Percentiles rank a stretch among this genome's conserved stretches.
phyloP scores from a whole-genome alignment of 2,888 invertebrate genomes.

The Tetheella fluctuosa region DNA sequence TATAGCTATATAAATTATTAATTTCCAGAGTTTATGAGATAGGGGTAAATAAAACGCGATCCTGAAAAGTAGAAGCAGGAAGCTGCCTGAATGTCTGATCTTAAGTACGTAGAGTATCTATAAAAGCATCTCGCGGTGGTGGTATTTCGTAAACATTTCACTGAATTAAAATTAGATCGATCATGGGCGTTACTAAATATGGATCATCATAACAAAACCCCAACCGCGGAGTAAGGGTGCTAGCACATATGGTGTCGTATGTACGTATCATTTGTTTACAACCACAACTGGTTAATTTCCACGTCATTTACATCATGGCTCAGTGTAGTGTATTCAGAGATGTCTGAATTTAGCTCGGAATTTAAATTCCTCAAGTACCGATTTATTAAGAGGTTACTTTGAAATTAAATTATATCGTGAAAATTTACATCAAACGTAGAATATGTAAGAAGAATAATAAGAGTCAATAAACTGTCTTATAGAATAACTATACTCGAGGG shows the following conservation, averaged over 20 bases:
- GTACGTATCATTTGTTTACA: background rate
- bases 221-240: background rate
- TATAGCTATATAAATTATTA: too few species aligned
- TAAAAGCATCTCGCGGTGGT: conserved; percentile 5
- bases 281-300: background rate
- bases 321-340: too few species aligned
- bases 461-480: too few species aligned
- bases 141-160: background rate
- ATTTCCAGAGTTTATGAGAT: too few species aligned
- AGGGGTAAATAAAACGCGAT: too few species aligned
- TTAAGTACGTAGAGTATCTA: background rate
- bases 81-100: background rate
- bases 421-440: too few species aligned
- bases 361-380: too few species aligned
- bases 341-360: background rate
- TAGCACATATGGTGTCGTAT: background rate
- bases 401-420: too few species aligned
- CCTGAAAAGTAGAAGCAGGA: background rate
- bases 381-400: too few species aligned
- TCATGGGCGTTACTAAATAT: conserved; percentile 6
- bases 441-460: background rate
- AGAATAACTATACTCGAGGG: background rate
- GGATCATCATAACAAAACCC: conserved; percentile 8
- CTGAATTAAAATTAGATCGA: conserved; percentile 6
- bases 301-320: background rate